Evolutionary conservation across 1,140 invertebrate species (phyloP), one percentile per base, ranked within the genome.

Genomic region (Cardiocondyla obscurior): DNA sequence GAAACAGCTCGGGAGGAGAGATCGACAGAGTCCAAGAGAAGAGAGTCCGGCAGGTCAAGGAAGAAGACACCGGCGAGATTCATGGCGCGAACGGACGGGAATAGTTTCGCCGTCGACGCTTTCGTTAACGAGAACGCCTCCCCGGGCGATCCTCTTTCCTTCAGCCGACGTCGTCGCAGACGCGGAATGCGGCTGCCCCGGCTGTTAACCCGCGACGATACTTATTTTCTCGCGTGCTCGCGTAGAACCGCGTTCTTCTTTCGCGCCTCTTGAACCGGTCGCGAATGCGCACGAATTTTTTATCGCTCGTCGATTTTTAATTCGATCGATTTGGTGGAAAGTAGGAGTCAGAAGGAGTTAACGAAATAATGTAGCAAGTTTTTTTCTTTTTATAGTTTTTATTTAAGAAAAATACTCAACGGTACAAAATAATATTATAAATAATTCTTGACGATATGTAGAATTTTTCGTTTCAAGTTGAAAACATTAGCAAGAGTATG

Each of bases 91-190:
- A 73, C 33, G 86, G 87, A 89, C 91, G 83, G 90, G 91, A 92
- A 92, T 92, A 92, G 90, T 89, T 77, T 85, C 86, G 89, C 88
- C 90, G 90, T 85, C 87, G 83, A 82, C 69, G 58, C 51, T 77
- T 81, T 79, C 85, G 60, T 65, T 73, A 84, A 90, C 84, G 76
- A 73, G 67, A 60, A 67, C 81, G 72, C 85, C 86, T 88, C 86
- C 83, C 79, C 79, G 79, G 64, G 70, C 70, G 79, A 83, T 33
- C 53, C 49, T 53, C 60, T 57, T 73, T 57, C 69, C 53, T 36
- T 73, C 33, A 16, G 14, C 57, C 82, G 85, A 85, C 73, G 58
- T 64, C 67, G 49, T 57, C 76, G 55, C 55, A 60, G 77, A 74
- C 69, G 82, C 10, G 84, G 86, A 87, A 89, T 90, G 88, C 83